Base-by-base conservation (phyloP, 1,140 invertebrate genomes). In the Drosophila bifasciata region DNA sequence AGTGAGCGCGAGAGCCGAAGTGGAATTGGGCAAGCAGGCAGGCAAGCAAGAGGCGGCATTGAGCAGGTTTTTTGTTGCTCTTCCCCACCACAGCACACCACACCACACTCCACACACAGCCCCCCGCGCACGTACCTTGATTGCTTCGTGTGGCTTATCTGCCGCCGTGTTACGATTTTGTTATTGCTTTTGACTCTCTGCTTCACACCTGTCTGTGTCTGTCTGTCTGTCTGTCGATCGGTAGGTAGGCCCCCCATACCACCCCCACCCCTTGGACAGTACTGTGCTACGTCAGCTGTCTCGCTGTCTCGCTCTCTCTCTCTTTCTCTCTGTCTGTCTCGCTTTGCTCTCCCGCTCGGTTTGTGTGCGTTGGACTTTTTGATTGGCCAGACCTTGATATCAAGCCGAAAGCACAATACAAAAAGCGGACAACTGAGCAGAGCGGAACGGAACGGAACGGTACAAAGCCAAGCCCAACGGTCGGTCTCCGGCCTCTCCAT, bases 341-440 rank as follows among this genome's bases (percentile, higher is more conserved):
- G 28, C 58, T 46, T 48, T 49, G 43, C 45, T 62, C 23, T 45
- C 68, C 25, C 66, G 49, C 44, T 70, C 32, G 66, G 57, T 51
- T 60, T 73, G 68, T 74, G 62, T 59, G 68, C 61, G 60, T 66
- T 81, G 79, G 77, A 71, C 81, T 81, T 86, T 85, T 86, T 86
- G 81, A 86, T 86, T 86, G 81, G 81, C 83, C 81, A 86, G 81
- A 86, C 81, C 83, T 86, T 86, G 83, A 86, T 86, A 86, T 46
- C 32, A 64, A 49, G 50, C 58, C 58, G 9, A 64, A 48, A 63
- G 28, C 41, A 23, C 43, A 44, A 63, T 61, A 63, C 60, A 61
- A 57, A 36, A 53, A 56, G 55, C 63, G 44, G 39, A 55, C 23
- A 61, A 43, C 41, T 55, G 53, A 51, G 28, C 25, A 39, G 36